Evolutionary conservation across 2,797 vertebrate genomes (phyloP).

Genomic region (Acrossocheilus fasciatus): DNA sequence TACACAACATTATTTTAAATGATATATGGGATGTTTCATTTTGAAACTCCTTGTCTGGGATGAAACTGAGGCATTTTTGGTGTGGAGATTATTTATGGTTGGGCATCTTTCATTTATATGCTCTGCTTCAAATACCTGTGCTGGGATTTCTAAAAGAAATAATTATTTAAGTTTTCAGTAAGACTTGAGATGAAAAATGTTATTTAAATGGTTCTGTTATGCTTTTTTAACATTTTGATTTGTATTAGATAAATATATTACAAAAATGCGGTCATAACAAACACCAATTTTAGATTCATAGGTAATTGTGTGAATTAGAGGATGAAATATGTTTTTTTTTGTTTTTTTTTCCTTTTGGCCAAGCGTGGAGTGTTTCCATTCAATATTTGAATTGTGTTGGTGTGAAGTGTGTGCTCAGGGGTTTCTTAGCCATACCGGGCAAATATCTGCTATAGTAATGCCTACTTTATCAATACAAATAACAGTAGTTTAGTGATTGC

Average conservation of each 20-base stretch:
- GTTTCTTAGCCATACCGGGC: conserved; percentile 43
- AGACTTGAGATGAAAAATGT: conserved; percentile 5
- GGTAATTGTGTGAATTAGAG: conserved; percentile 3
- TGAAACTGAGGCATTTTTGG: conserved; percentile 7
- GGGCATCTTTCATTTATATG: not conserved
- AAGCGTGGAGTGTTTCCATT: conserved; percentile 20
- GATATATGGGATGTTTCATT: not conserved
- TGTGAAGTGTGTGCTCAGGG: conserved; percentile 59
- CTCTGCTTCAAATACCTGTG: not conserved
- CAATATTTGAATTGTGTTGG: conserved; percentile 42
- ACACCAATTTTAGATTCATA: conserved; percentile 15
- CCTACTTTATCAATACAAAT: conserved; percentile 43
- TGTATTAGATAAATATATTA: not conserved
- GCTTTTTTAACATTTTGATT: conserved; percentile 10
- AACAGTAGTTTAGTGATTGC: conserved; percentile 39
- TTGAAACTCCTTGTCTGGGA: no score
- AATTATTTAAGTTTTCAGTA: not conserved
- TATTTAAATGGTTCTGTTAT: not conserved
- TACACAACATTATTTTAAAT: conserved; percentile 11
- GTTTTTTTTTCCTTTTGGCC: not conserved
- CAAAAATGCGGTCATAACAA: conserved; percentile 2
- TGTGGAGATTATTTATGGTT: not conserved
- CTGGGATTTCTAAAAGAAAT: conserved; percentile 6
- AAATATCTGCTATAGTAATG: conserved; percentile 48
- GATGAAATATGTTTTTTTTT: not conserved